These are phyloP conservation scores for Nomada lathburiana DNA, from an alignment of 2,888 invertebrate genomes.

Conservation along the genomic window DNA sequence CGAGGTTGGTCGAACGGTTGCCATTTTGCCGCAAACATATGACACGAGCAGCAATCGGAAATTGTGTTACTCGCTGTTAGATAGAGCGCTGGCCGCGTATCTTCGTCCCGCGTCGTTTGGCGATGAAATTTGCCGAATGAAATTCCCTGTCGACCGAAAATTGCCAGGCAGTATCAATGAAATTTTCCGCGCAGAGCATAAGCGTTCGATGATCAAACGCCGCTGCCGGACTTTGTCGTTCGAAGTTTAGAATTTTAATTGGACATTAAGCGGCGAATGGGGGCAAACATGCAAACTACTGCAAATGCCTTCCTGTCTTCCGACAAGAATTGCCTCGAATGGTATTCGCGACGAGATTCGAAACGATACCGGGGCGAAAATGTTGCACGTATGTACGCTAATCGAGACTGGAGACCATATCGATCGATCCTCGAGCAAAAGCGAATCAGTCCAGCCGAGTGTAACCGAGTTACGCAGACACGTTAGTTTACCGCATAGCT, in stretches of 20 bases:
- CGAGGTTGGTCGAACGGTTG: neutral
- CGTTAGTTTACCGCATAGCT: neutral
- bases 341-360: slow-evolving; percentile 43
- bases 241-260: slow-evolving; percentile 26
- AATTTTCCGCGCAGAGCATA: slow-evolving; percentile 2
- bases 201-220: slow-evolving; percentile 1
- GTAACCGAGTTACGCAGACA: neutral
- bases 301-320: slow-evolving; percentile 37
- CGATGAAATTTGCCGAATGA: neutral
- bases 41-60: neutral
- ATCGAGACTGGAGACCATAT: neutral
- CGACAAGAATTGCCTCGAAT: slow-evolving; percentile 27
- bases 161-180: neutral
- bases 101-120: no score
- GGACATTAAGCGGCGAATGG: slow-evolving; percentile 29
- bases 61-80: no score
- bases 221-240: neutral
- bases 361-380: slow-evolving; percentile 6
- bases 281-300: slow-evolving; percentile 1
- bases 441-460: neutral
- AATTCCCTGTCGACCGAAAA: neutral
- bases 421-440: slow-evolving; percentile 13
- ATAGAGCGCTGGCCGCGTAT: no score
- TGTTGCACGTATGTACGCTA: neutral
- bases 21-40: slow-evolving; percentile 14